Evolutionary conservation across 1,140 invertebrate genomes (phyloP).

Genomic region (Temnothorax longispinosus): DNA sequence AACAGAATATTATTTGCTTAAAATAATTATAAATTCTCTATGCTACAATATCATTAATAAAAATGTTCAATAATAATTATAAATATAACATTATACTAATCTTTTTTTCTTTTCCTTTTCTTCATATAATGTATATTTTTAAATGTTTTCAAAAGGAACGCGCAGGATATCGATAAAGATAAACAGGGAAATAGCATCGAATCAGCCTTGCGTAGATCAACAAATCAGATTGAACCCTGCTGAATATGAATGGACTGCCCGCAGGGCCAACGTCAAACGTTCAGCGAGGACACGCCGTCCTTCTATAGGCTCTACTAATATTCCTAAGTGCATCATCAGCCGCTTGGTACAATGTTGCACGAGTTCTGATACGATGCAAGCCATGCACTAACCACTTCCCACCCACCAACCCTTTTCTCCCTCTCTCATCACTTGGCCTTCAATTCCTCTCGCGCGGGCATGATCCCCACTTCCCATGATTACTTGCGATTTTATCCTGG

Average conservation of each 20-base stretch:
- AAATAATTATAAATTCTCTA: neutral
- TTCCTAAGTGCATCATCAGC: constrained; percentile 82
- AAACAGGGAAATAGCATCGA: neutral
- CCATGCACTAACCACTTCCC: constrained; percentile 52
- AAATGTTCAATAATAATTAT: neutral
- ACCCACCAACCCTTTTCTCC: neutral
- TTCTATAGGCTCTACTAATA: constrained; percentile 80
- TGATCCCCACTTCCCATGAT: constrained; percentile 75
- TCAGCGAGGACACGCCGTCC: constrained; percentile 40
- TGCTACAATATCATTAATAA: neutral
- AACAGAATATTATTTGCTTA: neutral
- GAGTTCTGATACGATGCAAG: constrained; percentile 74
- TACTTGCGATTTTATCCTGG: constrained; percentile 77
- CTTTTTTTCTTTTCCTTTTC: neutral
- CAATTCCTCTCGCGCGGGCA: constrained; percentile 11
- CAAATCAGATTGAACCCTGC: neutral
- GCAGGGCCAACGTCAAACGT: constrained; percentile 18
- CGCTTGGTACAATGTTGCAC: constrained; percentile 74
- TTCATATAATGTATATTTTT: neutral
- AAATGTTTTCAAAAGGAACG: neutral
- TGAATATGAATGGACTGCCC: constrained; percentile 41
- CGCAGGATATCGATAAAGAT: neutral
- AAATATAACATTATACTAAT: neutral
- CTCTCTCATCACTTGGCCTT: constrained; percentile 50
- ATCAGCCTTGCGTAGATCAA: neutral